Percentiles rank a stretch among this genome's conserved stretches.
Evolutionary conservation across 2,113 vertebrate species (phyloP).

Genomic region (Varanus salvator): DNA sequence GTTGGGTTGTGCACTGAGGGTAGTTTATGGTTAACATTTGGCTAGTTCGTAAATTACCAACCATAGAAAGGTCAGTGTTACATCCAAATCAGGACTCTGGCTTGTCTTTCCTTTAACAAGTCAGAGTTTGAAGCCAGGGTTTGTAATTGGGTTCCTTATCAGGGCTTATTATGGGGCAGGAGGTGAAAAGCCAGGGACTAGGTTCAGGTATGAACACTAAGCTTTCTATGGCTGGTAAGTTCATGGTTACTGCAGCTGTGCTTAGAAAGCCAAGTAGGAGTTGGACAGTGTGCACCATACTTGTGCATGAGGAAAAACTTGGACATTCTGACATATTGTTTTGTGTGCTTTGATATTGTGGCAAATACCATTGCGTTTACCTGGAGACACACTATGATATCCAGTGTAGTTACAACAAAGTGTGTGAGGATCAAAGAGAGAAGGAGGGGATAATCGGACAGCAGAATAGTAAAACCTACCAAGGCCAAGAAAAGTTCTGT

Average conservation of each 20-base stretch:
- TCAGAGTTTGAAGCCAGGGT: not conserved
- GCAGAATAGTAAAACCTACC: not conserved
- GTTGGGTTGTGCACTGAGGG: too few species aligned
- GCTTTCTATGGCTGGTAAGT: not conserved
- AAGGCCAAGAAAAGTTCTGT: not conserved
- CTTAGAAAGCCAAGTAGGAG: too few species aligned
- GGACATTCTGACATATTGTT: too few species aligned
- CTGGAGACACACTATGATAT: not conserved
- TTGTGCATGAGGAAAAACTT: too few species aligned
- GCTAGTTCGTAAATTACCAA: not conserved
- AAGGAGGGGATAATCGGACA: not conserved
- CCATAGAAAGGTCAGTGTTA: not conserved
- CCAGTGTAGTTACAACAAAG: not conserved
- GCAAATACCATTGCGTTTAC: not conserved
- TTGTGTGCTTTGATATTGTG: not conserved
- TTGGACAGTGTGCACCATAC: too few species aligned
- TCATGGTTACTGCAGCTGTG: too few species aligned
- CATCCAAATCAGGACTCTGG: not conserved
- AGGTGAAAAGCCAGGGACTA: not conserved
- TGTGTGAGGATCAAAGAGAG: not conserved
- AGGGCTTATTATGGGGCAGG: not conserved
- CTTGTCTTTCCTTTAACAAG: not conserved
- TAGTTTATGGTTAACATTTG: too few species aligned
- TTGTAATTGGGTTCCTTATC: not conserved
- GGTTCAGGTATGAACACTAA: not conserved